Conservation (phyloP, 2,113 vertebrate genomes). For the Morone saxatilis region DNA sequence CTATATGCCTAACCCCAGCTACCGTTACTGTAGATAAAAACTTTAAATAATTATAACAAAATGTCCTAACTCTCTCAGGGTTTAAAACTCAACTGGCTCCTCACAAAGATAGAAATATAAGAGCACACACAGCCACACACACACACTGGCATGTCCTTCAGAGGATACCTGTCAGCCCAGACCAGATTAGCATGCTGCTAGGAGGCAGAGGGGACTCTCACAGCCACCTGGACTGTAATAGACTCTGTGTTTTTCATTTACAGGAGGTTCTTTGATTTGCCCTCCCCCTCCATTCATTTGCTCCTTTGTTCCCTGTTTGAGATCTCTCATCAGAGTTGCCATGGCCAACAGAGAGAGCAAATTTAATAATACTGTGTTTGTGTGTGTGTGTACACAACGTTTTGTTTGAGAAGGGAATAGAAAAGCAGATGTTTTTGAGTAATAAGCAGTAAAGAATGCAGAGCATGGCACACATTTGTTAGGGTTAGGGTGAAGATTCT, state of each 20-base stretch:
- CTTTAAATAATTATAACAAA: too few relatives aligned
- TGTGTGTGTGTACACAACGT: conserved; percentile 11
- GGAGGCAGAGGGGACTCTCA: conserved; percentile 47
- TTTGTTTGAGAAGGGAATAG: conserved; percentile 24
- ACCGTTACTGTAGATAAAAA: not conserved
- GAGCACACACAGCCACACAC: not conserved
- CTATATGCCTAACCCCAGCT: not conserved
- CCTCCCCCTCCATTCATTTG: conserved; percentile 37
- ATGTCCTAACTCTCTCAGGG: not conserved
- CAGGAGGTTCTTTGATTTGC: conserved; percentile 58
- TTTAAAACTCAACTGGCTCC: not conserved
- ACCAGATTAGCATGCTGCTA: conserved; percentile 66
- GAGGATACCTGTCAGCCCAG: conserved; percentile 69
- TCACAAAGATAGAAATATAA: conserved; percentile 13
- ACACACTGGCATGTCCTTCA: conserved; percentile 55
- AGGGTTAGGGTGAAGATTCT: not conserved
- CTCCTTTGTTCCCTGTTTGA: conserved; percentile 49
- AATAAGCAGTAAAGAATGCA: not conserved
- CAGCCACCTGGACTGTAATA: conserved; percentile 71
- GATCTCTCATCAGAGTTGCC: conserved; percentile 45
- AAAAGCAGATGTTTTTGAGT: conserved; percentile 12
- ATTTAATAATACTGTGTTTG: conserved; percentile 37
- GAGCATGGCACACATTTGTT: not conserved
- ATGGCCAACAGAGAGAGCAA: conserved; percentile 22
- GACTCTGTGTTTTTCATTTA: conserved; percentile 64